Conservation (phyloP, 1,140 invertebrate genomes). For the Dinoponera quadriceps region DNA sequence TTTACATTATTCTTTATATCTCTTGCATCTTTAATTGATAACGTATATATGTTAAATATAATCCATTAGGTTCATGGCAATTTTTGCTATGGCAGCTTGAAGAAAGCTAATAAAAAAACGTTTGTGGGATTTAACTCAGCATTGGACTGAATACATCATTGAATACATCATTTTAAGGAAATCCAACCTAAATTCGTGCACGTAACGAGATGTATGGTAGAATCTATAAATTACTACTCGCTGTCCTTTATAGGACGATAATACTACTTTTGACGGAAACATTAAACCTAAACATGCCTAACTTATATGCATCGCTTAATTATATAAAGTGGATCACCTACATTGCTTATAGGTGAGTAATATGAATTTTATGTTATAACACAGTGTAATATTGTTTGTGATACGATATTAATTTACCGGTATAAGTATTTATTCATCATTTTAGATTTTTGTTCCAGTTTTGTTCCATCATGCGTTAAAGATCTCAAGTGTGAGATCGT, state of each 20-base stretch:
- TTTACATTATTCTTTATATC: conserved; percentile 79
- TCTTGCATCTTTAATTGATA: conserved; percentile 78
- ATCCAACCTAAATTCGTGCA: conserved; percentile 82
- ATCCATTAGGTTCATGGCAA: conserved; percentile 85
- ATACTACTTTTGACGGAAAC: not conserved
- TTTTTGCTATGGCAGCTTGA: conserved; percentile 85
- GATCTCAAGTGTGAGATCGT: not conserved
- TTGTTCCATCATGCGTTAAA: not conserved
- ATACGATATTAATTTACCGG: not conserved
- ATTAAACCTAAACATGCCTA: conserved; percentile 68
- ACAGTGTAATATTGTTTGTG: not conserved
- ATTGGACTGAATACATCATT: conserved; percentile 81
- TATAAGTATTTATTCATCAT: not conserved
- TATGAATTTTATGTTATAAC: not conserved
- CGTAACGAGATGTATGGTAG: conserved; percentile 78
- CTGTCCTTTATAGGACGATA: not conserved
- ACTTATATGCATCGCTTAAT: conserved; percentile 74
- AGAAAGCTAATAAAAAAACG: conserved; percentile 82
- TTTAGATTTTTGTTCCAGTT: conserved; percentile 1
- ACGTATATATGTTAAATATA: conserved; percentile 70
- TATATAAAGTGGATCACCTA: conserved; percentile 67
- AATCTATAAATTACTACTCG: not conserved
- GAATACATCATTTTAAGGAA: conserved; percentile 77
- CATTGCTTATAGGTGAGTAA: not conserved
- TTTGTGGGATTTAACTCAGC: conserved; percentile 78